phyloP scores from a whole-genome alignment of 2,113 vertebrate genomes.

The Pterocles burchelli region DNA sequence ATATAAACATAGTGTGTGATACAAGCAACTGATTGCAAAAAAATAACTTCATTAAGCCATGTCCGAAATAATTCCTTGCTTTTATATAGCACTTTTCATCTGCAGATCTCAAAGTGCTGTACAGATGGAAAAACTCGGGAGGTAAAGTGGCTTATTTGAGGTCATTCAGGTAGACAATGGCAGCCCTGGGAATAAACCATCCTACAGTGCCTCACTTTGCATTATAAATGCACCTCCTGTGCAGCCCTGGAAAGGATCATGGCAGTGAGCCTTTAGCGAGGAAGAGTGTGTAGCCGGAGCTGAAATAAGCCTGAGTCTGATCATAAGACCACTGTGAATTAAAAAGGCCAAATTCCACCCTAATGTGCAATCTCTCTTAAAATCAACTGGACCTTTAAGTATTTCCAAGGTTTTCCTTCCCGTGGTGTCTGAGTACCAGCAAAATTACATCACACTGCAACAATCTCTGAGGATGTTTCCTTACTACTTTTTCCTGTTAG shows the following conservation, averaged over 20 bases:
- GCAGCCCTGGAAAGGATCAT: constrained; percentile 26
- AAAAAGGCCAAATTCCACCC: constrained; percentile 36
- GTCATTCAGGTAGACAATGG: constrained; percentile 36
- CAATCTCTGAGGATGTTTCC: constrained; percentile 9
- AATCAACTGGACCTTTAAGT: constrained; percentile 32
- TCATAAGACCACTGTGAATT: constrained; percentile 56
- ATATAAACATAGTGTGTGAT: neutral
- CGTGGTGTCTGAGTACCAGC: constrained; percentile 11
- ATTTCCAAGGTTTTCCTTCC: constrained; percentile 42
- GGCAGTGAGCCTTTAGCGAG: neutral
- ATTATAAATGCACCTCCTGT: constrained; percentile 44
- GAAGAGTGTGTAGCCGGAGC: neutral
- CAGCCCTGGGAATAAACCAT: constrained; percentile 14
- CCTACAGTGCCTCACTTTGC: neutral
- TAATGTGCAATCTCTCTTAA: constrained; percentile 28
- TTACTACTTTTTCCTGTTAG: neutral
- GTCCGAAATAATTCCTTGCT: neutral
- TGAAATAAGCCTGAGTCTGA: constrained; percentile 7
- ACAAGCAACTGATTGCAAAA: neutral
- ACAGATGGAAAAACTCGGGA: constrained; percentile 28
- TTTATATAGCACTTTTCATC: neutral
- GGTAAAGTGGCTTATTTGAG: neutral
- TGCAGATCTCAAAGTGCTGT: neutral
- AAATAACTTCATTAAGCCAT: neutral
- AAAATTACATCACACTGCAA: constrained; percentile 42